Evolutionary conservation across 2,113 vertebrate species (phyloP), one percentile per base, ranked within the genome.

Genomic region (Todiramphus saurophagus): DNA sequence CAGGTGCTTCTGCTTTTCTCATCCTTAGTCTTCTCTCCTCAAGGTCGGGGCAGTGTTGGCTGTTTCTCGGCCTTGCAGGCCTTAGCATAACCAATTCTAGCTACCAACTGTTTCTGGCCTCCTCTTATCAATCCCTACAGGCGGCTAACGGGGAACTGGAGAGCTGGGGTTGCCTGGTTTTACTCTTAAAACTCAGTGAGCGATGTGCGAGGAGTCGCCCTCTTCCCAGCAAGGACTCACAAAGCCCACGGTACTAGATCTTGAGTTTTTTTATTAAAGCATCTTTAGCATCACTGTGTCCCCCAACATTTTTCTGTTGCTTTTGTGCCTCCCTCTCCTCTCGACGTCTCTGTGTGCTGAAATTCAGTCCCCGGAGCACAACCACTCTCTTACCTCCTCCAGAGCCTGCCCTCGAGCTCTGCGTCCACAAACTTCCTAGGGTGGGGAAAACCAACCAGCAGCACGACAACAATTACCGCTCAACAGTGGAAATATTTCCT

Each of bases 391-490:
- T 69, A 50, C 43, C 46, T 46, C 33, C 55, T 43, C 62, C 13
- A 5, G 33, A 6, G 2, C 6, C 68, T n/a, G 43, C 35, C 60
- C 60, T 78, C 31, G 69, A 30, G 17, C 53, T 73, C 56, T 2
- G 4, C 3, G 5, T 3, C 1, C 27, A 59, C 17, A 9, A 6
- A 4, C 64, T 63, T 55, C 3, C 10, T 0, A 13, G 35, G 23
- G 8, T 56, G 37, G 60, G 43, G 44, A 46, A 59, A 46, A 41
- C 10, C 37, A 11, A 19, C 68, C 81, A 33, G 51, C 39, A 20
- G 17, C 8, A 17, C 13, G 43, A 1, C 20, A 15, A 21, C 11
- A 30, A n/a, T 8, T 23, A 30, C 14, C 7, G 16, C 70, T 92
- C 11, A 25, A 11, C 13, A n/a, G 13, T 18, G 53, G 63, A 53